Evolutionary conservation across 1,140 invertebrate genomes (phyloP).

Genomic region (Drosophila setifemur): DNA sequence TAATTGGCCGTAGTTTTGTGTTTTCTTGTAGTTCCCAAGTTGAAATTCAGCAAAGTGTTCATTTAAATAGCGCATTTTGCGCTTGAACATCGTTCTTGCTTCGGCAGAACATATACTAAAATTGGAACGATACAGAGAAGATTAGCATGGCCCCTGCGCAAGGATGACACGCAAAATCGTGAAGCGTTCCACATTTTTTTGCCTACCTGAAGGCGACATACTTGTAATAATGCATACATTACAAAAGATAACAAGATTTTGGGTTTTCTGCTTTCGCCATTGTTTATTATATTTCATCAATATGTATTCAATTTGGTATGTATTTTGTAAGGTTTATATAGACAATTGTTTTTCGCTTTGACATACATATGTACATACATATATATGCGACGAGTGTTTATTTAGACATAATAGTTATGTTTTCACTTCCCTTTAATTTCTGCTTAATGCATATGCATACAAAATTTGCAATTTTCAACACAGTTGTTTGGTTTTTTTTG

Average conservation of each 20-base stretch:
- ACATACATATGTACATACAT: constrained; percentile 37
- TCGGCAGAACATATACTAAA: constrained; percentile 91
- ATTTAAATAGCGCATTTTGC: constrained; percentile 22
- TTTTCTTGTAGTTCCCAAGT: constrained; percentile 43
- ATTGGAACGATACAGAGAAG: constrained; percentile 96
- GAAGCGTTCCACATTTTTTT: constrained; percentile 92
- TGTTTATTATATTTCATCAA: constrained; percentile 51
- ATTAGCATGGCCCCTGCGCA: constrained; percentile 97
- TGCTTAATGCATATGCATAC: constrained; percentile 52
- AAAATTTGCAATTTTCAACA: constrained; percentile 76
- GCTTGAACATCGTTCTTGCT: constrained; percentile 84
- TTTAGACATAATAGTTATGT: constrained; percentile 73
- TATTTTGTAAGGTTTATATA: constrained; percentile 53
- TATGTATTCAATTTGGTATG: constrained; percentile 54
- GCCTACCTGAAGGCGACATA: not conserved
- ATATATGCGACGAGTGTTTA: constrained; percentile 36
- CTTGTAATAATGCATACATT: no score
- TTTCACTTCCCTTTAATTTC: constrained; percentile 24
- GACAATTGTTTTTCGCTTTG: constrained; percentile 47
- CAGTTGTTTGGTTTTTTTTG: constrained; percentile 44
- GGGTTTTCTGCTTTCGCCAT: constrained; percentile 59
- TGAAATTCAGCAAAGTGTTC: rapidly evolving
- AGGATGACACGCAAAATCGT: constrained; percentile 96
- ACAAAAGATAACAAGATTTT: not conserved
- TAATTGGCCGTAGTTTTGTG: rapidly evolving